Evolutionary conservation across 2,113 vertebrate genomes (phyloP), one percentile per base, ranked within the genome.

Genomic region (Peucedramus taeniatus): DNA sequence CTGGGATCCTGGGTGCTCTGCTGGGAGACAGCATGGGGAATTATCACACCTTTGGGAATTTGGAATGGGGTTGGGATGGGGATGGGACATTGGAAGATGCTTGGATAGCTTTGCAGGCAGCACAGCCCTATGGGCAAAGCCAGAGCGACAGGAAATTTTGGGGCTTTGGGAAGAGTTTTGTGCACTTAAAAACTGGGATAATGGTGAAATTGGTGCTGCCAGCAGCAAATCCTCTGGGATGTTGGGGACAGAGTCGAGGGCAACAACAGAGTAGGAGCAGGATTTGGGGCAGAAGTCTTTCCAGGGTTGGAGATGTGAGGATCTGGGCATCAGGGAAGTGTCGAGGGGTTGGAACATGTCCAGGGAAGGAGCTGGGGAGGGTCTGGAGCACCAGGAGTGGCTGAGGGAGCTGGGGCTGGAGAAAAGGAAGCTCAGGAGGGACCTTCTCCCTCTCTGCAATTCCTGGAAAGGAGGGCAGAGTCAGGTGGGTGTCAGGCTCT

Each of bases 181-280:
- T 81, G n/a, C 15, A 35, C 23, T 45, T 19, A 27, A 53, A 35
- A 51, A 17, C 1, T 7, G 22, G 33, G 39, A 33, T n/a, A 37
- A 4, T 24, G 47, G 7, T 35, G 15, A 53, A 71, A 49, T 54
- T 35, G 15, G 13, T 50, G 51, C 5, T 22, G 22, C 21, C 56
- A 82, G 56, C 37, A 54, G 26, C 4, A 70, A 60, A 57, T 31
- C 33, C 19, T 66, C 28, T 30, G 51, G 47, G 20, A 39, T 69
- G 9, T 2, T 45, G 3, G 27, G 33, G 12, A 11, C 12, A 30
- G 30, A 50, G 7, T 31, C 0, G 0, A 1, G 12, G 27, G 8
- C 50, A 54, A 3, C 8, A 30, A 74, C 5, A 35, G 2, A 1
- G 3, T 11, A 40, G 19, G 40, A 51, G 6, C 5, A 87, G 60